Conservation (phyloP, 2,113 vertebrate species). For the Acanthisitta chloris region DNA sequence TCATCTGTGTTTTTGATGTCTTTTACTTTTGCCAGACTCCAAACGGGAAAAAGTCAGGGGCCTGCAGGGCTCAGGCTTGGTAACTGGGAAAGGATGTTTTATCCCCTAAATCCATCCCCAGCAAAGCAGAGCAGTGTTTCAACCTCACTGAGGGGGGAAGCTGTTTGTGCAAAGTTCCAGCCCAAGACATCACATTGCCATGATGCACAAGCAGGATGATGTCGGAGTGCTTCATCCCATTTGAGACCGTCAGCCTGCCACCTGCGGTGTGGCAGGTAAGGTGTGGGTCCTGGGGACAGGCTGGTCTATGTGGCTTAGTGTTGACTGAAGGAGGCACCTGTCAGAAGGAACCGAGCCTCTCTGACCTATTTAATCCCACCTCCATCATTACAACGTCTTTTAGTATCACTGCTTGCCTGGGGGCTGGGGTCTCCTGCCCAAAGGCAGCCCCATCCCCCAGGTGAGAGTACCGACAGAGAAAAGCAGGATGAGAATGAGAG, state of each 20-base stretch:
- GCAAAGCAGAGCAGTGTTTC: not conserved
- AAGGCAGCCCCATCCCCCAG: not conserved
- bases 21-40: not conserved
- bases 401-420: too few relatives aligned
- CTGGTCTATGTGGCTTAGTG: not conserved
- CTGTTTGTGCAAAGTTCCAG: not conserved
- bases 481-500: not conserved
- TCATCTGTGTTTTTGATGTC: not conserved
- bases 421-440: not conserved
- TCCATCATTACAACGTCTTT: not conserved
- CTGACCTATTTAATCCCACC: rapidly evolving
- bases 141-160: not conserved
- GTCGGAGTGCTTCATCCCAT: rapidly evolving
- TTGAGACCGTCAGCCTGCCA: not conserved
- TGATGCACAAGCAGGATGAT: not conserved
- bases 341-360: not conserved
- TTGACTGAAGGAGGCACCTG: not conserved
- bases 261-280: not conserved
- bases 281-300: not conserved
- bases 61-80: not conserved
- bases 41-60: not conserved
- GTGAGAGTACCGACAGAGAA: not conserved
- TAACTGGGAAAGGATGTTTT: not conserved
- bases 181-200: rapidly evolving
- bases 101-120: not conserved